Evolutionary conservation across 2,797 vertebrate genomes (phyloP), one percentile per base, ranked within the genome.

Genomic region (Smutsia gigantea): DNA sequence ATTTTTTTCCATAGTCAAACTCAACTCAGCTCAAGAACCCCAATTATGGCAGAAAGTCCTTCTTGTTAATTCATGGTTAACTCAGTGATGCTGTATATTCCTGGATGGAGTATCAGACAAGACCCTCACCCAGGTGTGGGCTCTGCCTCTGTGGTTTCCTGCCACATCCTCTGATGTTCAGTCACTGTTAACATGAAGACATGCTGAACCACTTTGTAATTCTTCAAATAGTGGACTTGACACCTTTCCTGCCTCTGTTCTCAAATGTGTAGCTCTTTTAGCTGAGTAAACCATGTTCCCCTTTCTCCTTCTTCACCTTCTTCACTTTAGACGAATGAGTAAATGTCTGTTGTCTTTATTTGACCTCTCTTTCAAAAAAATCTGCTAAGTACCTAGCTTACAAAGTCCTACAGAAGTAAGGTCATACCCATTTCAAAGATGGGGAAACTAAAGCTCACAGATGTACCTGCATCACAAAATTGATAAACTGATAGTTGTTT

Each of bases 171-270:
- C 49, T 71, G 92, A 79, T 72, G 27, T 74, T 69, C 68, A 34
- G 34, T 66, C 49, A 4, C 88, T 90, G 59, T 87, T 84, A 39
- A 75, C 23, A 92, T 72, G 87, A 78, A 81, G 68, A 79, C 75
- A 87, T 25, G n/a, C 1, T 2, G 27, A 84, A 68, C 39, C 39
- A 55, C 31, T 39, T 49, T 66, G 37, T 31, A 51, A 39, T 87
- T 86, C 51, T 31, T 13, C 29, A 74, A 53, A 85, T 25, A 51
- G 34, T 29, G 7, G 34, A 18, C 25, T 75, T 75, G 18, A n/a
- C 87, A 42, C 29, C 87, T 95, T 92, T 90, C 49, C 21, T 84
- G 55, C n/a, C 34, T 72, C 34, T 94, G 0, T 84, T 94, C 91
- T 69, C 37, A 61, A 82, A 37, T 19, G 19, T 81, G 7, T 59